phyloP scores from a whole-genome alignment of 2,888 invertebrate species.

The Dolomedes plantarius region DNA sequence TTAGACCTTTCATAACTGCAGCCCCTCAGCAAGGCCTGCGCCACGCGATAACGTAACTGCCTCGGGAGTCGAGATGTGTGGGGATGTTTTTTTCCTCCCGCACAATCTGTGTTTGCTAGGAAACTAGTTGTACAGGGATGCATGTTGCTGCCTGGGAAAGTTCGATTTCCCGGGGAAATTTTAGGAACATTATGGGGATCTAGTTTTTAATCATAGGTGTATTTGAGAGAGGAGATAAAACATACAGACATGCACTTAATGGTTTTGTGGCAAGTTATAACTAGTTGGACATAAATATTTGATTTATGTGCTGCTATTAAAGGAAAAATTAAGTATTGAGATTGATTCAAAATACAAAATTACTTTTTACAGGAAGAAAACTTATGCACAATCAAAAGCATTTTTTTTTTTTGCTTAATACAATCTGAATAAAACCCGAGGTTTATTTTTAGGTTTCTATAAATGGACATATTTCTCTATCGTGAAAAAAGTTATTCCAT shows the following conservation, averaged over 20 bases:
- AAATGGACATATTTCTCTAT: too few species aligned
- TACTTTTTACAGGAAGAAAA: too few species aligned
- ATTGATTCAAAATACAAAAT: too few species aligned
- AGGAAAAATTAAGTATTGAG: too few species aligned
- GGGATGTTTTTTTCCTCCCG: constrained; percentile 21
- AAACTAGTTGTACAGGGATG: constrained; percentile 9
- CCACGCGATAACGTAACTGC: constrained; percentile 50
- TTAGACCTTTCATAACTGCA: constrained; percentile 65
- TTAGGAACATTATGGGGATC: constrained; percentile 4
- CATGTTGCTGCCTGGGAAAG: not conserved
- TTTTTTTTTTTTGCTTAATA: too few species aligned
- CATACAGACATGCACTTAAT: not conserved
- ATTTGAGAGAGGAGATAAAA: not conserved
- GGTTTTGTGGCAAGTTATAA: not conserved
- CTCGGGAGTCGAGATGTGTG: constrained; percentile 4
- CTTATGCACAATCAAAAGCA: too few species aligned
- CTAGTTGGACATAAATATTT: too few species aligned
- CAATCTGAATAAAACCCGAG: too few species aligned
- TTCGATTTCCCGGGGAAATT: not conserved
- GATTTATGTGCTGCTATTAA: too few species aligned
- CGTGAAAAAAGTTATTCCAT: too few species aligned
- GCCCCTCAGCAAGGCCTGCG: constrained; percentile 38
- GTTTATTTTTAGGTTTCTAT: too few species aligned
- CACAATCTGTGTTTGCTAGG: not conserved
- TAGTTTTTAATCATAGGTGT: not conserved